Evolutionary conservation across 2,888 invertebrate genomes (phyloP).

Genomic region (Lasioglossum calceatum): DNA sequence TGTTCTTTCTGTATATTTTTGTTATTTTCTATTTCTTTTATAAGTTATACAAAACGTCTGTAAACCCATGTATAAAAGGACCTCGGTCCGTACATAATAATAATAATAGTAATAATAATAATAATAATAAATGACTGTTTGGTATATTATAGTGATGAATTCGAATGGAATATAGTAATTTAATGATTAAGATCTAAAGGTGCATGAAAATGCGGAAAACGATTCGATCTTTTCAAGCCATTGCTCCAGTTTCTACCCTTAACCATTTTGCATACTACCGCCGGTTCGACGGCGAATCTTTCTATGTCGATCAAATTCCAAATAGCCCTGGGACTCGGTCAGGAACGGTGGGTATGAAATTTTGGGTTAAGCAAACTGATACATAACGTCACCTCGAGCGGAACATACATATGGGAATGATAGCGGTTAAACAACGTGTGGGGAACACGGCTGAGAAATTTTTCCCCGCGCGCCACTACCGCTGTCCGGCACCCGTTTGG

Average conservation of each 20-base stretch:
- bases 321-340: conserved; percentile 37
- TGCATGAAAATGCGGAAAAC: background rate
- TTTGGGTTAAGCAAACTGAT: conserved; percentile 40
- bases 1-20: too few species aligned
- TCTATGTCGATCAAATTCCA: conserved; percentile 55
- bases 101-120: too few species aligned
- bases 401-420: conserved; percentile 36
- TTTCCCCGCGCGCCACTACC: background rate
- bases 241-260: background rate
- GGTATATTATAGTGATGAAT: background rate
- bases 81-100: too few species aligned
- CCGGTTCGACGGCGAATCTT: conserved; percentile 24
- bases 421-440: conserved; percentile 32
- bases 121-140: too few species aligned
- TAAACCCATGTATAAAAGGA: too few species aligned
- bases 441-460: conserved; percentile 40
- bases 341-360: conserved; percentile 33
- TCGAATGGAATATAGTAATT: background rate
- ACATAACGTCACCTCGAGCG: conserved; percentile 11
- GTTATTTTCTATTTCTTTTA: too few species aligned
- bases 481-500: background rate
- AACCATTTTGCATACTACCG: background rate
- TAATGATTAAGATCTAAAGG: background rate
- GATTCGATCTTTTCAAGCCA: background rate
- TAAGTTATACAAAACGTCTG: too few species aligned